A percentile compares a stretch with the other conserved stretches of the same genome.
These are phyloP conservation scores for Chanos chanos DNA, from an alignment of 2,797 vertebrate species.

Conservation along the genomic window DNA sequence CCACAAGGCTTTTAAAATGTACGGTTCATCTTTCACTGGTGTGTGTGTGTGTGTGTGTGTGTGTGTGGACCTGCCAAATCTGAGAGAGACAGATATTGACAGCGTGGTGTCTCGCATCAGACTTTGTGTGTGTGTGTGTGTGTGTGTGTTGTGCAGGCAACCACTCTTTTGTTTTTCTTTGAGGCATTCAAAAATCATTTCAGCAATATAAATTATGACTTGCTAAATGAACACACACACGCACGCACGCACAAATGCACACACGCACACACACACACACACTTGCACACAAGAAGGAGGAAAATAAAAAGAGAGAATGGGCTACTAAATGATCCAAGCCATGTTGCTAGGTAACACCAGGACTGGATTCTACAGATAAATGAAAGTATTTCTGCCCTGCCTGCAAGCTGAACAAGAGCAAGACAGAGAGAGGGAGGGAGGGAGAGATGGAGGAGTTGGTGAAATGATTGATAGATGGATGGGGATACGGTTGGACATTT, in stretches of 20 bases:
- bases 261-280: not conserved
- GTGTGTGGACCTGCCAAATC: conserved; percentile 5
- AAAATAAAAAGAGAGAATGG: conserved; percentile 54
- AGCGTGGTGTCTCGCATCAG: not conserved
- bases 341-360: conserved; percentile 90
- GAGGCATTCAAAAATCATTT: too few relatives aligned
- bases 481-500: conserved; percentile 34
- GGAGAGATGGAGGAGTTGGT: conserved; percentile 15
- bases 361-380: conserved; percentile 93
- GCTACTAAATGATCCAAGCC: conserved; percentile 69
- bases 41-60: conserved; percentile 30
- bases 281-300: conserved; percentile 13
- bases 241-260: not conserved
- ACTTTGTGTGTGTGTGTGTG: conserved; percentile 30
- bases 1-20: conserved; percentile 53
- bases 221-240: not conserved
- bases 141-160: conserved; percentile 6
- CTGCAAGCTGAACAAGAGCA: conserved; percentile 51
- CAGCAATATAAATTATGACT: too few relatives aligned
- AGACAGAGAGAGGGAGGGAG: conserved; percentile 24
- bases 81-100: not conserved
- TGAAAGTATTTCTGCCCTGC: conserved; percentile 75
- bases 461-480: conserved; percentile 36
- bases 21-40: conserved; percentile 48
- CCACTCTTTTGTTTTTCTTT: conserved; percentile 49